Percentiles rank a stretch among this genome's conserved stretches.
Conservation (phyloP, 2,888 invertebrate species). For the Empis stercorea region DNA sequence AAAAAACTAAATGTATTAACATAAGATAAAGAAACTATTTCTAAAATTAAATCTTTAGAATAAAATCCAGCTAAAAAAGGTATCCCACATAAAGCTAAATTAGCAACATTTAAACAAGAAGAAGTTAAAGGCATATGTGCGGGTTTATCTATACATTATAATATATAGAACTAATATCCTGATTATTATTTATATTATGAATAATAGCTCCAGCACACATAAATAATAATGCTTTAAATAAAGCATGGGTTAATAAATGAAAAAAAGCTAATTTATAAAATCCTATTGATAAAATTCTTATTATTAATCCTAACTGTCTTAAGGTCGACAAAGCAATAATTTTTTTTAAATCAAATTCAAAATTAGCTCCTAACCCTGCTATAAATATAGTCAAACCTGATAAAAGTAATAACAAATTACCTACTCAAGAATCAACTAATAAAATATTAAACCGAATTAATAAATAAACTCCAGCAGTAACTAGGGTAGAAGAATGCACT, state of each 20-base stretch:
- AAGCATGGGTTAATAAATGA: slow-evolving; percentile 59
- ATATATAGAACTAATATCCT: slow-evolving; percentile 54
- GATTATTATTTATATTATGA: slow-evolving; percentile 47
- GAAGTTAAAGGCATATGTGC: slow-evolving; percentile 40
- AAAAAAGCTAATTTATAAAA: slow-evolving; percentile 48
- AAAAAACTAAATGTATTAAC: slow-evolving; percentile 43
- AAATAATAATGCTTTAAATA: slow-evolving; percentile 65
- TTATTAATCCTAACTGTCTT: slow-evolving; percentile 62
- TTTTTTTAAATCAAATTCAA: slow-evolving; percentile 60
- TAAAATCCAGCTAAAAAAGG: slow-evolving; percentile 54
- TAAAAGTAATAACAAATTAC: slow-evolving; percentile 42
- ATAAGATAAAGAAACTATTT: slow-evolving; percentile 40
- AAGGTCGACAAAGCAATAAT: slow-evolving; percentile 67
- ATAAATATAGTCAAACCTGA: slow-evolving; percentile 47
- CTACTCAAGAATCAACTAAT: slow-evolving; percentile 35
- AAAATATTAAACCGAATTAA: slow-evolving; percentile 53
- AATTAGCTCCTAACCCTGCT: slow-evolving; percentile 45
- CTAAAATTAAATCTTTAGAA: slow-evolving; percentile 51
- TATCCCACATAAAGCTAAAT: slow-evolving; percentile 48
- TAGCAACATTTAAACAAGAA: slow-evolving; percentile 44
- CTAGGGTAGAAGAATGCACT: slow-evolving; percentile 67
- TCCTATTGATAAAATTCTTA: slow-evolving; percentile 47
- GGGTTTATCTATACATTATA: no score
- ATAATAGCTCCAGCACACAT: slow-evolving; percentile 57
- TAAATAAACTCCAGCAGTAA: slow-evolving; percentile 62